These are phyloP conservation scores for Cepaea nemoralis DNA, from an alignment of 1,140 invertebrate genomes.

Conservation along the genomic window DNA sequence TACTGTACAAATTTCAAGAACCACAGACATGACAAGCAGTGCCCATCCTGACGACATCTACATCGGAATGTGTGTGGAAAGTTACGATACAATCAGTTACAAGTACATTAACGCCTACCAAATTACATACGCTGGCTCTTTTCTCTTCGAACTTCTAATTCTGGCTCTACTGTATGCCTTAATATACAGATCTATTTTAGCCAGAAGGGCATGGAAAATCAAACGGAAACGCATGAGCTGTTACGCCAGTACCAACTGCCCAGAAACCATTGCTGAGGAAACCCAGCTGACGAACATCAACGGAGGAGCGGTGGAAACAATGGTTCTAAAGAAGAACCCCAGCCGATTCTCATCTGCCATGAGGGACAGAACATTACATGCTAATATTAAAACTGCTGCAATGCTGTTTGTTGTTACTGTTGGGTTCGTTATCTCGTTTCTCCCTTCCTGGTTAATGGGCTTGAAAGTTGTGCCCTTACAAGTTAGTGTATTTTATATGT, in stretches of 20 bases:
- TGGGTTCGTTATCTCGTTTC: constrained; percentile 63
- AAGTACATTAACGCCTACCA: constrained; percentile 52
- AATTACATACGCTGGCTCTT: constrained; percentile 58
- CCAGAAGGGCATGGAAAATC: constrained; percentile 53
- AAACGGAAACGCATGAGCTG: constrained; percentile 54
- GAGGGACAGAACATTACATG: constrained; percentile 54
- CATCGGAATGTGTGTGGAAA: not conserved
- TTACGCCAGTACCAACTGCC: constrained; percentile 39
- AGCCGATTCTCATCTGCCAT: constrained; percentile 40
- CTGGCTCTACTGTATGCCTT: constrained; percentile 62
- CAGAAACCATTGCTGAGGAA: constrained; percentile 43
- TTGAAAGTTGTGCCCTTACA: constrained; percentile 47
- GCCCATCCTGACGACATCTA: not conserved
- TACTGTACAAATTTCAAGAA: not conserved
- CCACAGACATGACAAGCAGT: not conserved
- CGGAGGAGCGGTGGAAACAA: constrained; percentile 29
- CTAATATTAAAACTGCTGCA: constrained; percentile 65
- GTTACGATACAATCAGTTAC: constrained; percentile 40
- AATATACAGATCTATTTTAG: constrained; percentile 63
- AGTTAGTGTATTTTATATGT: constrained; percentile 61
- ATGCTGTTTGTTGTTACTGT: constrained; percentile 68
- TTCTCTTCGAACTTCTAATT: constrained; percentile 57
- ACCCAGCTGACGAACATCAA: constrained; percentile 51
- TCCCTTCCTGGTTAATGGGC: constrained; percentile 65
- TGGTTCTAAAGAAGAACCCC: not conserved